phyloP scores from a whole-genome alignment of 2,797 vertebrate genomes.

The Ciconia nigra region DNA sequence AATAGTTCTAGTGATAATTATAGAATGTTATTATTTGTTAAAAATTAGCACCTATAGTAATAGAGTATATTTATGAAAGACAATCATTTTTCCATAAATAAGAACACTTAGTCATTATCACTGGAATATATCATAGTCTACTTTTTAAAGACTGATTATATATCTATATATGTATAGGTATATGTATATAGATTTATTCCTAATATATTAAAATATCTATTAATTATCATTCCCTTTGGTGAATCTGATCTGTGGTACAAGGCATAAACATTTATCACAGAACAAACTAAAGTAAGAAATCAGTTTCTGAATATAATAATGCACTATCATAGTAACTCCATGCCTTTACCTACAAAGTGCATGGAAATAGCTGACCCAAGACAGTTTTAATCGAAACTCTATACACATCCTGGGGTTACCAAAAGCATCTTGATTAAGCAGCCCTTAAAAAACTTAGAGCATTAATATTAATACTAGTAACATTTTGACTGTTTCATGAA shows the following conservation, averaged over 20 bases:
- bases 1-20: conserved; percentile 39
- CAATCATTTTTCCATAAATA: conserved; percentile 32
- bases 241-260: conserved; percentile 19
- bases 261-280: neutral
- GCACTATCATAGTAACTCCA: neutral
- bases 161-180: neutral
- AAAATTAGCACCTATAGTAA: conserved; percentile 34
- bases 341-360: neutral
- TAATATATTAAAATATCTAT: conserved; percentile 43
- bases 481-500: neutral
- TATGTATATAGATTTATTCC: neutral
- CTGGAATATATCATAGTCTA: conserved; percentile 23
- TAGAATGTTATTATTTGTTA: neutral
- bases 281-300: neutral
- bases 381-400: neutral
- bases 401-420: neutral
- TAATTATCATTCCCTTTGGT: conserved; percentile 6
- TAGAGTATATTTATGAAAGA: conserved; percentile 4
- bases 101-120: conserved; percentile 56
- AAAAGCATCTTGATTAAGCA: neutral
- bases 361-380: neutral
- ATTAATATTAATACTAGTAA: neutral
- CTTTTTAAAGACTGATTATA: neutral
- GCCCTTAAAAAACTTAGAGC: neutral
- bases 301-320: neutral